Percentiles rank a stretch among this genome's conserved stretches.
These are phyloP conservation scores for Neocloeon triangulifer DNA, from an alignment of 1,140 invertebrate species.

Conservation along the genomic window DNA sequence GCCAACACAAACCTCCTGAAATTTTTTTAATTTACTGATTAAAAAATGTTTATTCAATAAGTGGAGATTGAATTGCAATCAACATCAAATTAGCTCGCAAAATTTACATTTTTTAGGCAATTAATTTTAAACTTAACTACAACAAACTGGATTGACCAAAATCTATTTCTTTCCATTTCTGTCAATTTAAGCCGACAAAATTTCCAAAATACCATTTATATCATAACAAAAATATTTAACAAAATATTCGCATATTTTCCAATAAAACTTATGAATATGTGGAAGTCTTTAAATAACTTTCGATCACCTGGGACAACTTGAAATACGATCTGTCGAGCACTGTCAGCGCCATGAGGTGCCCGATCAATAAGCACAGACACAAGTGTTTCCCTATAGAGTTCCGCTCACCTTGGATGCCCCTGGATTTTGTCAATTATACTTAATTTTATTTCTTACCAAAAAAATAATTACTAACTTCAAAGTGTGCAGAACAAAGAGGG, in stretches of 20 bases:
- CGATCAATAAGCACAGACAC: conserved; percentile 27
- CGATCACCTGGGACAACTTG: conserved; percentile 11
- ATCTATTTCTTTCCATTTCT: no score
- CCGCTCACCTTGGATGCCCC: conserved; percentile 18
- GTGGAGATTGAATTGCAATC: no score
- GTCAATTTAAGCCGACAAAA: no score
- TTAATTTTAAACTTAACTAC: no score
- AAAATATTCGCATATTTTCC: no score
- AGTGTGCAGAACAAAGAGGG: conserved; percentile 22
- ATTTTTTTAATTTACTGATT: not conserved
- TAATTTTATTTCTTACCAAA: not conserved
- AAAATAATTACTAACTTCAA: conserved; percentile 15
- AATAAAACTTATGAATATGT: no score
- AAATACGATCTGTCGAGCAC: conserved; percentile 26
- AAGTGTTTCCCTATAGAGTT: conserved; percentile 29
- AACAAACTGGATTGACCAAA: no score
- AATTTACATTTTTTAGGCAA: no score
- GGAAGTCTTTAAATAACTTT: no score
- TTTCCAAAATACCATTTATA: no score
- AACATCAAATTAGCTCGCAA: conserved; percentile 1
- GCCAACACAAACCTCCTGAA: conserved; percentile 22
- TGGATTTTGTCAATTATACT: conserved; percentile 1
- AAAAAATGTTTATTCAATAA: no score
- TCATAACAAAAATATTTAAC: no score
- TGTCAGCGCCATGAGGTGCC: conserved; percentile 27